Percentiles rank a stretch among this genome's conserved stretches.
Conservation (phyloP, 2,113 vertebrate species). For the Phoxinus phoxinus region DNA sequence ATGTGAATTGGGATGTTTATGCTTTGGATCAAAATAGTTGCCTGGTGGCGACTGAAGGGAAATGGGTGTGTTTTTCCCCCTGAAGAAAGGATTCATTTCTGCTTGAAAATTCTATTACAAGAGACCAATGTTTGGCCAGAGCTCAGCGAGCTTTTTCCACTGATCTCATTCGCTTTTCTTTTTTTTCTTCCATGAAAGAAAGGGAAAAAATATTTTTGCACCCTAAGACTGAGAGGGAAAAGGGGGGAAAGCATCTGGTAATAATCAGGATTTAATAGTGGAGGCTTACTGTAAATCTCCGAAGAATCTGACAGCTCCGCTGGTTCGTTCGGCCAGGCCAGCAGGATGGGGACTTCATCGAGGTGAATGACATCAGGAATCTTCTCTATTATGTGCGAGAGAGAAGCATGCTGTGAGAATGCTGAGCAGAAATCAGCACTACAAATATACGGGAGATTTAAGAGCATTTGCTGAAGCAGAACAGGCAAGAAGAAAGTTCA, state of each 20-base stretch:
- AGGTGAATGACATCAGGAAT: constrained; percentile 21
- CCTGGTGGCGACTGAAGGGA: constrained; percentile 13
- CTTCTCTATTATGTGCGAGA: background rate
- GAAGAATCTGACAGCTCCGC: constrained; percentile 62
- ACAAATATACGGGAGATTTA: background rate
- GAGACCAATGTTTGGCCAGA: constrained; percentile 40
- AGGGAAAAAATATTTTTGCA: constrained; percentile 38
- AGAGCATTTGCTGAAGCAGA: background rate
- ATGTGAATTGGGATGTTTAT: constrained; percentile 42
- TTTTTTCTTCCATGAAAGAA: constrained; percentile 50
- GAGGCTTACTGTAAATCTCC: constrained; percentile 70
- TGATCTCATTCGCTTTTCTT: constrained; percentile 72
- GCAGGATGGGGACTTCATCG: background rate
- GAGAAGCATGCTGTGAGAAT: background rate
- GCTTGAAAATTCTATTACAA: constrained; percentile 47
- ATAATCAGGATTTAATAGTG: constrained; percentile 72
- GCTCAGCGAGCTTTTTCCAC: constrained; percentile 68
- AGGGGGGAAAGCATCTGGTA: constrained; percentile 71
- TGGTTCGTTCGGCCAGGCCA: background rate
- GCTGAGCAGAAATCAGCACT: too few species aligned
- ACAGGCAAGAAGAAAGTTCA: background rate
- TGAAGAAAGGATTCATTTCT: constrained; percentile 43
- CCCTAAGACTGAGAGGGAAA: constrained; percentile 38
- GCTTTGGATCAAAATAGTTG: constrained; percentile 38
- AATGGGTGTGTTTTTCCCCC: constrained; percentile 15